These are phyloP conservation scores for Apomyelois bistriatella DNA, from an alignment of 2,888 invertebrate species.

Conservation along the genomic window DNA sequence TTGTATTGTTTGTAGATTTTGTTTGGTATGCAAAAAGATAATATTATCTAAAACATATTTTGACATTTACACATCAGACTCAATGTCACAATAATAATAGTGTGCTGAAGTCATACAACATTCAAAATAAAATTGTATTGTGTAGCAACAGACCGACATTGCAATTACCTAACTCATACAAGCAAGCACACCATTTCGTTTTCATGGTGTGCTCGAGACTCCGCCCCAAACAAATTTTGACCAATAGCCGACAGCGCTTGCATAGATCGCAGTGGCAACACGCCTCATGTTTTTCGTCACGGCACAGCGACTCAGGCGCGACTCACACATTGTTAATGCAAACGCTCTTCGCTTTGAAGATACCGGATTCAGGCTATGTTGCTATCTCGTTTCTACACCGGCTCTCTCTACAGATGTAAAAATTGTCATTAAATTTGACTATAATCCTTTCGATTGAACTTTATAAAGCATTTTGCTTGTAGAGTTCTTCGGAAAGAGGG, in stretches of 20 bases:
- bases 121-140: constrained; percentile 54
- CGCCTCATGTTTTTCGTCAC: constrained; percentile 77
- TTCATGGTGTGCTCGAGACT: constrained; percentile 66
- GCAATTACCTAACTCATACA: constrained; percentile 78
- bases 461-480: neutral
- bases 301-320: constrained; percentile 78
- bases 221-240: constrained; percentile 70
- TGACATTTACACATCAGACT: constrained; percentile 18
- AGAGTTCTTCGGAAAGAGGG: neutral
- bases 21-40: neutral
- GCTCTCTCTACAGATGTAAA: constrained; percentile 24
- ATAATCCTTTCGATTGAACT: neutral
- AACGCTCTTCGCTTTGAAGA: constrained; percentile 71
- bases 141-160: constrained; percentile 66
- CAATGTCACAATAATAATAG: constrained; percentile 29
- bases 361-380: constrained; percentile 62
- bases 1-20: too few species aligned
- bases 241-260: constrained; percentile 62
- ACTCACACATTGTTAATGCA: constrained; percentile 77
- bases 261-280: constrained; percentile 75
- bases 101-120: constrained; percentile 52
- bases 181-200: constrained; percentile 46
- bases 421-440: neutral
- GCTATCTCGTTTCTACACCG: constrained; percentile 64
- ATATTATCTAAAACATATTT: constrained; percentile 1